Percentiles rank a stretch among this genome's conserved stretches.
These are phyloP conservation scores for Centropyge bicolor DNA, from an alignment of 2,797 vertebrate genomes.

Conservation along the genomic window DNA sequence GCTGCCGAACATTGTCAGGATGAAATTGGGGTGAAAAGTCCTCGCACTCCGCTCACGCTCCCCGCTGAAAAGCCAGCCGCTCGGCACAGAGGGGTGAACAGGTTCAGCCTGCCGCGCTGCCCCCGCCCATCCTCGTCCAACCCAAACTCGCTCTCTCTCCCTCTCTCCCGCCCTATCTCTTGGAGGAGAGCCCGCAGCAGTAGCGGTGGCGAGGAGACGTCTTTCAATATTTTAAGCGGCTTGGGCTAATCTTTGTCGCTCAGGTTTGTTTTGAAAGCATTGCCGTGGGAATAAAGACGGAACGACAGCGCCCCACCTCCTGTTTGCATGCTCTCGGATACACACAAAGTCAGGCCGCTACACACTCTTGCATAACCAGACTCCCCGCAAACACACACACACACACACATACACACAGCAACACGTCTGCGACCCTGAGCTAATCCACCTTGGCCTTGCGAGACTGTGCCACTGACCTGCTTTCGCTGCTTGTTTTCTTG, in stretches of 20 bases:
- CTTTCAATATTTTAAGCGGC: conserved; percentile 83
- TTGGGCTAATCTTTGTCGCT: conserved; percentile 79
- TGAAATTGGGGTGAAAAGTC: conserved; percentile 80
- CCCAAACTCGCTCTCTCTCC: conserved; percentile 36
- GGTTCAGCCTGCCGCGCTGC: conserved; percentile 71
- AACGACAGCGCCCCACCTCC: conserved; percentile 59
- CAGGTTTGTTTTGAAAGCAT: conserved; percentile 80
- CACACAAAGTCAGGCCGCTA: conserved; percentile 24
- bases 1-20: conserved; percentile 62
- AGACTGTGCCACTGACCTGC: conserved; percentile 71
- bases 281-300: conserved; percentile 63
- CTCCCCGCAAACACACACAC: conserved; percentile 1
- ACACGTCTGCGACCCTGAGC: conserved; percentile 25
- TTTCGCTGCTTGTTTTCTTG: conserved; percentile 42
- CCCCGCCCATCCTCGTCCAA: conserved; percentile 56
- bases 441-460: conserved; percentile 61
- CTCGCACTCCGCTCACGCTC: conserved; percentile 34
- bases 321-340: conserved; percentile 15
- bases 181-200: conserved; percentile 67
- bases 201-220: conserved; percentile 52
- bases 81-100: conserved; percentile 68
- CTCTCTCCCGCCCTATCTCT: conserved; percentile 57
- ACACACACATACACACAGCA: too few relatives aligned
- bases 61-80: conserved; percentile 58
- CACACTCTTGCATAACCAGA: conserved; percentile 51